Base-by-base conservation (phyloP, 1,140 invertebrate genomes). In the Caerostris extrusa region DNA sequence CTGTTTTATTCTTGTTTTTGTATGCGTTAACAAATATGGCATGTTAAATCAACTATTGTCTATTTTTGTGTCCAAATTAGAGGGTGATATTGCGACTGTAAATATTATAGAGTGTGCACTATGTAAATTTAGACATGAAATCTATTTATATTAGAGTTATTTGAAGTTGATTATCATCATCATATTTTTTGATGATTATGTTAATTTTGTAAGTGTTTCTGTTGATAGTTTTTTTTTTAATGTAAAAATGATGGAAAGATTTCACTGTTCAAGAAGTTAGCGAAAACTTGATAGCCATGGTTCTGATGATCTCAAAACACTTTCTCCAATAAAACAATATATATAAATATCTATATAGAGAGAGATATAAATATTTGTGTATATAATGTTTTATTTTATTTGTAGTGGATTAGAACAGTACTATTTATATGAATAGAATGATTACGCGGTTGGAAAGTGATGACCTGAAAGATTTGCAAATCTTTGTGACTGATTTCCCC, bases 371-470 rank as follows among this genome's bases (percentile, higher is more conserved):
- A 90, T 90, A 60, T 90, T 50, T 57, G 67, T 57, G 67, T 90
- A 71, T 90, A 90, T 90, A 77, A 88, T 61, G 86, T 90, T 69
- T 71, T 90, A 90, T 90, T 69, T 90, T 77, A 56, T 88, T 77
- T 53, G 14, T 90, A 71, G 67, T 3, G 53, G 64, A 64, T 17
- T 71, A 71, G 64, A 17, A n/a, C 34, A 34, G 61, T 69, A 90
- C 3, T 71, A 34, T 57, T 90, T 88, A 53, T 88, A 64, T 12
- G 56, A 88, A 88, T 7, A 88, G 86, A 55, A 88, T 64, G 86
- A 88, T 88, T 64, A 64, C 14, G 56, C 60, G 50, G 86, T 88
- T 88, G 58, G 61, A 67, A 88, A 81, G 77, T 5, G 19, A 8
- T 58, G 57, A 19, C 14, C 14, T 57, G 64, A 8, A 90, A 10